phyloP scores from a whole-genome alignment of 2,888 invertebrate genomes.

The Agrochola litura region DNA sequence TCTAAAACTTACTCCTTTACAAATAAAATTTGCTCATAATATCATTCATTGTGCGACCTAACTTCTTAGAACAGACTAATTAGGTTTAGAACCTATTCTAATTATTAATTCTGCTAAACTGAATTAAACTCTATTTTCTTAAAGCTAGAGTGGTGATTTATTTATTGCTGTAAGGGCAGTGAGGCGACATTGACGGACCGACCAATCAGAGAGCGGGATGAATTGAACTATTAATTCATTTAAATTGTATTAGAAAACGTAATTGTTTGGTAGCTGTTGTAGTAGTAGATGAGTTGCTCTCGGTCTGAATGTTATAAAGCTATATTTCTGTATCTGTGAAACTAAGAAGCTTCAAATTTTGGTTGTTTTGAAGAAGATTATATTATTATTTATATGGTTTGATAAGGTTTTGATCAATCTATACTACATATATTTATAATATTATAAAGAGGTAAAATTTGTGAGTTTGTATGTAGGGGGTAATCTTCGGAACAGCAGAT shows the following conservation, averaged over 20 bases:
- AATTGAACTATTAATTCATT: conserved; percentile 76
- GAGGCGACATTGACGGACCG: conserved; percentile 73
- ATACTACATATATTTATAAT: no score
- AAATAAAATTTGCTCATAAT: conserved; percentile 41
- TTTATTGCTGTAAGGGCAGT: conserved; percentile 18
- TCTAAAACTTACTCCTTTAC: conserved; percentile 18
- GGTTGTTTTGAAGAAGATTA: not conserved
- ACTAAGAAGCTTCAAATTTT: not conserved
- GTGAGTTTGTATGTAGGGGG: no score
- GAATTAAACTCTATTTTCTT: conserved; percentile 4
- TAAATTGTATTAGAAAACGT: conserved; percentile 72
- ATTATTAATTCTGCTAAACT: conserved; percentile 34
- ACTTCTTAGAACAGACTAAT: conserved; percentile 63
- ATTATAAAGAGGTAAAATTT: no score
- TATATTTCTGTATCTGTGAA: not conserved
- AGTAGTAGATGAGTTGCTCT: not conserved
- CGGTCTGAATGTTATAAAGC: not conserved
- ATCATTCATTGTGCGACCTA: conserved; percentile 51
- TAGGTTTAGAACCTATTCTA: conserved; percentile 60
- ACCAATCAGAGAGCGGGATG: conserved; percentile 73
- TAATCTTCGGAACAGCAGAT: no score
- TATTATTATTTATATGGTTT: not conserved
- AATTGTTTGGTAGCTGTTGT: conserved; percentile 68
- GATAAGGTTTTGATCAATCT: not conserved
- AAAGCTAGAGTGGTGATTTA: conserved; percentile 24